Conservation (phyloP, 2,888 invertebrate species). For the Eupithecia insigniata region DNA sequence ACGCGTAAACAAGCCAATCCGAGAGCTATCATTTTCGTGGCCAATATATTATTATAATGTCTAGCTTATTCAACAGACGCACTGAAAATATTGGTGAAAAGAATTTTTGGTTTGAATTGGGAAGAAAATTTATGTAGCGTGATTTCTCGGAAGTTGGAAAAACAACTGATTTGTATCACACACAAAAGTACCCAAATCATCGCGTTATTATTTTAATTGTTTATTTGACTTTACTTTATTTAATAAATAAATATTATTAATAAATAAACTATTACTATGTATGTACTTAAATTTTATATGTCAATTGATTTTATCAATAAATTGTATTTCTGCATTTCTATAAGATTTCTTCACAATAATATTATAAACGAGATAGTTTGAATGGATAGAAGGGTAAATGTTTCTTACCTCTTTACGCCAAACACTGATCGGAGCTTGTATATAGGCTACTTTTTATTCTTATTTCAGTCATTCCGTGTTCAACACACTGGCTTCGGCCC, state of each 20-base stretch:
- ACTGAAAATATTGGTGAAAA: not conserved
- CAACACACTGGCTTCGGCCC: too few species aligned
- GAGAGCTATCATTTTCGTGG: slow-evolving; percentile 12
- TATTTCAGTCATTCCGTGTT: too few species aligned
- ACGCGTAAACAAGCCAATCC: slow-evolving; percentile 18
- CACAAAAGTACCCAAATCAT: not conserved
- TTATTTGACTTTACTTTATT: too few species aligned
- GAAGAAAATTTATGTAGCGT: not conserved
- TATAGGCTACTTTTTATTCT: too few species aligned
- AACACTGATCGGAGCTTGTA: too few species aligned
- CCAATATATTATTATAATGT: slow-evolving; percentile 5
- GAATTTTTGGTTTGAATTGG: not conserved
- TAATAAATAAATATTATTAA: too few species aligned
- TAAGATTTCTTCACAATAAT: not conserved
- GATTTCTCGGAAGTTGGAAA: not conserved
- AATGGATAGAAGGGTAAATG: not conserved
- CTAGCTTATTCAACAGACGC: not conserved
- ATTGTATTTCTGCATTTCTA: too few species aligned
- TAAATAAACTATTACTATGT: too few species aligned
- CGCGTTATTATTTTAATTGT: not conserved
- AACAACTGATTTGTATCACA: not conserved
- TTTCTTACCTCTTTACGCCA: not conserved
- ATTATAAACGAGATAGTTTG: not conserved
- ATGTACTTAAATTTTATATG: too few species aligned
- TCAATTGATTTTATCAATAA: too few species aligned